These are phyloP conservation scores for Diuraphis noxia DNA, from an alignment of 1,140 invertebrate species.

Conservation along the genomic window DNA sequence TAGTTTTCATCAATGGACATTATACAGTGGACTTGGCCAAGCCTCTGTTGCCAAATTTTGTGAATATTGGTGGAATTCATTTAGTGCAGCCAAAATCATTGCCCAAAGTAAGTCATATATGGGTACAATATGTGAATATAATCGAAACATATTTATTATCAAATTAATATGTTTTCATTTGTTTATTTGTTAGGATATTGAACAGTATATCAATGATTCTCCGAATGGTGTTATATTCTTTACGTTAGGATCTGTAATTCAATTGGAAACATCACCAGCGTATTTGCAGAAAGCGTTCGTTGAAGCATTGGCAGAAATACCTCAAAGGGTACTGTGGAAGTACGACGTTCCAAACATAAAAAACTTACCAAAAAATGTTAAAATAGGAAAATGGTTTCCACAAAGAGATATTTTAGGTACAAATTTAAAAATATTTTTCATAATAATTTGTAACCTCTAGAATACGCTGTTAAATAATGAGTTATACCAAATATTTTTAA, in stretches of 20 bases:
- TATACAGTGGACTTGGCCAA: constrained; percentile 65
- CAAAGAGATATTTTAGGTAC: constrained; percentile 66
- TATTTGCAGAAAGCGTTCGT: constrained; percentile 36
- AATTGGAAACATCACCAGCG: constrained; percentile 1
- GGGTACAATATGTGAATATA: no score
- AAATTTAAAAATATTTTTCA: neutral
- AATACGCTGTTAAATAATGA: neutral
- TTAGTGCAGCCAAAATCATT: constrained; percentile 65
- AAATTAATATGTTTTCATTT: constrained; percentile 59
- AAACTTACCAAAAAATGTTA: constrained; percentile 64
- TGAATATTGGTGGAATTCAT: constrained; percentile 73
- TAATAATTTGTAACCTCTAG: neutral
- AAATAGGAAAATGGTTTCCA: constrained; percentile 65
- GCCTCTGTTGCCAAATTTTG: constrained; percentile 66
- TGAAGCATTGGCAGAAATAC: constrained; percentile 59
- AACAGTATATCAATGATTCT: constrained; percentile 65
- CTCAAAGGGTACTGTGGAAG: constrained; percentile 70
- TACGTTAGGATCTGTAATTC: constrained; percentile 65
- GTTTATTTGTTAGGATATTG: constrained; percentile 63
- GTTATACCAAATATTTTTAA: neutral
- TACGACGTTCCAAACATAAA: constrained; percentile 63
- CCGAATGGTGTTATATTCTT: constrained; percentile 69
- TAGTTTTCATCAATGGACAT: constrained; percentile 70
- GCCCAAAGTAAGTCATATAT: constrained; percentile 61
- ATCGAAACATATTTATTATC: neutral